These are phyloP conservation scores for Euura lappo DNA, from an alignment of 1,140 invertebrate genomes.

Conservation along the genomic window DNA sequence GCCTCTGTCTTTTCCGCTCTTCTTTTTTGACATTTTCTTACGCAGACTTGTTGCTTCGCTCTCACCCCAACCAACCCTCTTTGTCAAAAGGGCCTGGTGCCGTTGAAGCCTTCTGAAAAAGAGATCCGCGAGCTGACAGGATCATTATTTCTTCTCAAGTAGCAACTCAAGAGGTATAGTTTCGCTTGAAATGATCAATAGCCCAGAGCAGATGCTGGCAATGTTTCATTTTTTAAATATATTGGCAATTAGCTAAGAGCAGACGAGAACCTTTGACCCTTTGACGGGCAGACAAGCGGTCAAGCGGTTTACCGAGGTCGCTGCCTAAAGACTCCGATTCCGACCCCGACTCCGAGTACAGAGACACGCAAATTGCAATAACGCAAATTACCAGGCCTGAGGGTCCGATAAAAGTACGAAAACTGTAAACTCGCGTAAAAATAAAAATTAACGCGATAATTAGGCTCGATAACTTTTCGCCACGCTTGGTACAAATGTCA, in stretches of 20 bases:
- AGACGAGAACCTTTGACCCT: constrained; percentile 4
- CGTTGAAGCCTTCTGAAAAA: no score
- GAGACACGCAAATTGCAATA: background rate
- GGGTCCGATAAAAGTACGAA: background rate
- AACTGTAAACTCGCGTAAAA: background rate
- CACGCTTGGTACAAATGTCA: background rate
- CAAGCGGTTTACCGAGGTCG: background rate
- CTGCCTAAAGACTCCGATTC: background rate
- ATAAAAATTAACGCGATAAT: no score
- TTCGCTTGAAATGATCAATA: no score
- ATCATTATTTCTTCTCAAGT: no score
- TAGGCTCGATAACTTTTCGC: background rate
- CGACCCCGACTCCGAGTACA: background rate
- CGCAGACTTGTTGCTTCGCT: no score
- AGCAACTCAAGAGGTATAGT: no score
- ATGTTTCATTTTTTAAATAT: background rate
- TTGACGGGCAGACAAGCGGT: background rate
- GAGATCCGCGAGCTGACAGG: no score
- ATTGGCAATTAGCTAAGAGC: constrained; percentile 7
- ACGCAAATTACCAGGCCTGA: background rate
- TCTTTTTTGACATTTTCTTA: no score
- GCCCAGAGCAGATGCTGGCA: no score
- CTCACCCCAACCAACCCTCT: no score
- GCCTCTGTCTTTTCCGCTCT: no score
- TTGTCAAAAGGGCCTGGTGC: no score